Base-by-base conservation (phyloP, 2,888 invertebrate species). In the Eustalomyia histrio region DNA sequence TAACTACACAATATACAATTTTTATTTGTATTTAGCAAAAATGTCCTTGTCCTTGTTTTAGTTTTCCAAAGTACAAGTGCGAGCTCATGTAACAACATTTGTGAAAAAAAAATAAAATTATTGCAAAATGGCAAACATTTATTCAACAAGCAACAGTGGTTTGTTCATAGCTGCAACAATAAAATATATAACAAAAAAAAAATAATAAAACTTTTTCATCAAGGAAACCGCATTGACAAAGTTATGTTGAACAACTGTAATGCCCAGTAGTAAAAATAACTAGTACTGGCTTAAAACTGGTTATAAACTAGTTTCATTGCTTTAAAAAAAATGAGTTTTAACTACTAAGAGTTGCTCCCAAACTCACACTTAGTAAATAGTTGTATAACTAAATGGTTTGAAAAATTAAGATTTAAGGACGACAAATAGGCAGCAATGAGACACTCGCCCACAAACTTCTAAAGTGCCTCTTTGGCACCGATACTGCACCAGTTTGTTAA, bases 1-100 rank as follows among this genome's bases (percentile, higher is more conserved):
- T 2, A 39, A 3, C 39, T 12, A 2, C 8, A 12, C 2, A 8
- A 39, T 39, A 39, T 39, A 39, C 12, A 39, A 43, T 55, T 64
- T 64, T 52, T 63, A 14, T 64, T 74, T 76, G 63, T 68, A 68
- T 76, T 80, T 61, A 67, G 76, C 39, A 50, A 47, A 74, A 81
- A 81, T 81, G 81, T 63, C 81, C 81, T 81, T 81, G 81, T 81
- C 81, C 81, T 81, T 81, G 81, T 81, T 81, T 65, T 74, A 65
- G 52, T 76, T 71, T 81, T 75, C 67, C 78, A 71, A 81, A 78
- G 81, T 81, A 78, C 81, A 81, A 81, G 81, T 78, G 67, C 78
- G 78, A 71, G 78, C 63, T 74, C 60, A 58, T 80, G 78, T 67
- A 67, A 63, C 71, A 78, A 63, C 78, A 78, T 78, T 58, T 71